Evolutionary conservation across 2,797 vertebrate genomes (phyloP).

Genomic region (Tapera naevia): DNA sequence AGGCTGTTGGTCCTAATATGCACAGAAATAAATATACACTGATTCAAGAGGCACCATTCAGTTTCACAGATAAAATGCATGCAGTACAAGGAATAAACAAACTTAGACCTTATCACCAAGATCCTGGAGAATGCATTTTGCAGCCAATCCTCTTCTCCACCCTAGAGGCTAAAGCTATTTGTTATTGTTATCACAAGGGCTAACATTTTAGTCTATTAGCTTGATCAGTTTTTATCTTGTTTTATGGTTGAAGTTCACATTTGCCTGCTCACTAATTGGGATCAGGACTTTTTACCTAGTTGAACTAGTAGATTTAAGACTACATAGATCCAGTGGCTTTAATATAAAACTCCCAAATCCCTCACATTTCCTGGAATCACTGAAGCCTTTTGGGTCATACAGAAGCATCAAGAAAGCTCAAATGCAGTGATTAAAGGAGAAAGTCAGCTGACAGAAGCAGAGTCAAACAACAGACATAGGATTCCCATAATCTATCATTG

Average conservation of each 20-base stretch:
- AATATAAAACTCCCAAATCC: neutral
- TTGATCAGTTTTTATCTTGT: constrained; percentile 8
- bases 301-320: neutral
- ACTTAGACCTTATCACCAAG: neutral
- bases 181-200: neutral
- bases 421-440: neutral
- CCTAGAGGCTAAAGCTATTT: constrained; percentile 48
- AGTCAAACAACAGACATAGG: neutral
- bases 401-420: constrained; percentile 53
- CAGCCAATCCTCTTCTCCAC: constrained; percentile 16
- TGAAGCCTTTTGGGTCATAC: constrained; percentile 29
- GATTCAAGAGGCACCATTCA: constrained; percentile 65
- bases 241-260: constrained; percentile 22
- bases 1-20: constrained; percentile 62
- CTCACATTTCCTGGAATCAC: neutral
- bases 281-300: neutral
- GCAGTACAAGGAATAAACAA: constrained; percentile 42
- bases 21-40: constrained; percentile 56
- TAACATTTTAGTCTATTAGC: constrained; percentile 20
- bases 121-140: constrained; percentile 32
- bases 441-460: neutral
- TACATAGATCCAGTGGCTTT: neutral
- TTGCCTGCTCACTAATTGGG: neutral
- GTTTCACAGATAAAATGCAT: constrained; percentile 65
- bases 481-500: neutral